These are phyloP conservation scores for Allacma fusca DNA, from an alignment of 2,888 invertebrate species.

Conservation along the genomic window DNA sequence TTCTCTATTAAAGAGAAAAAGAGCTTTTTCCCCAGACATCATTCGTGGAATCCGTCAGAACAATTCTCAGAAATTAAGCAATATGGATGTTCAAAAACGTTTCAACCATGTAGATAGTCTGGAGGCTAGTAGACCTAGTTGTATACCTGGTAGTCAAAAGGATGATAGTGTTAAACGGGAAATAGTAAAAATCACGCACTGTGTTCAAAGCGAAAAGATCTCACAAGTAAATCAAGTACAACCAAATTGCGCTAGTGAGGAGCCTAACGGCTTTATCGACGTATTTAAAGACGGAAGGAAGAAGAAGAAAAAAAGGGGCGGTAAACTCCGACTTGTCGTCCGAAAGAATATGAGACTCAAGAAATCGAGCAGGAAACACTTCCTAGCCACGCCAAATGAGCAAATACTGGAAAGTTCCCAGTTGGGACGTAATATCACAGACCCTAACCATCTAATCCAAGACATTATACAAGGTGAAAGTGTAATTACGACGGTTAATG, in stretches of 20 bases:
- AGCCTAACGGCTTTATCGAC: neutral
- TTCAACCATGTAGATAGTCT: neutral
- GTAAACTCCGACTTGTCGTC: neutral
- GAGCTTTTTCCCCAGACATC: slow-evolving; percentile 40
- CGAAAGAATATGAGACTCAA: slow-evolving; percentile 4
- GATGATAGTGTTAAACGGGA: neutral
- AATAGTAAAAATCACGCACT: slow-evolving; percentile 26
- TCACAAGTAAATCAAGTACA: slow-evolving; percentile 32
- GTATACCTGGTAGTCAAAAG: slow-evolving; percentile 5
- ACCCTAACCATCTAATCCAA: neutral
- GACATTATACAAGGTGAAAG: neutral
- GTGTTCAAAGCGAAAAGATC: slow-evolving; percentile 42
- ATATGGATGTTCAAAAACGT: neutral
- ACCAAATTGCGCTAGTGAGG: neutral
- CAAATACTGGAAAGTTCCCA: too few species aligned
- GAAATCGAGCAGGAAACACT: neutral
- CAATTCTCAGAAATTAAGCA: slow-evolving; percentile 2
- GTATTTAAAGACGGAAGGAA: neutral
- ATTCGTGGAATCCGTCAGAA: slow-evolving; percentile 16
- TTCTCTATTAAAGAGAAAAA: slow-evolving; percentile 14
- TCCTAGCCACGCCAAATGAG: too few species aligned
- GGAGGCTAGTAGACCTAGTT: neutral
- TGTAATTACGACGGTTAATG: neutral
- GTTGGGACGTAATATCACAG: neutral
- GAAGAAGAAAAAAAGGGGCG: slow-evolving; percentile 21